Base-by-base conservation (phyloP, 2,888 invertebrate genomes). In the Brachyopa scutellaris region DNA sequence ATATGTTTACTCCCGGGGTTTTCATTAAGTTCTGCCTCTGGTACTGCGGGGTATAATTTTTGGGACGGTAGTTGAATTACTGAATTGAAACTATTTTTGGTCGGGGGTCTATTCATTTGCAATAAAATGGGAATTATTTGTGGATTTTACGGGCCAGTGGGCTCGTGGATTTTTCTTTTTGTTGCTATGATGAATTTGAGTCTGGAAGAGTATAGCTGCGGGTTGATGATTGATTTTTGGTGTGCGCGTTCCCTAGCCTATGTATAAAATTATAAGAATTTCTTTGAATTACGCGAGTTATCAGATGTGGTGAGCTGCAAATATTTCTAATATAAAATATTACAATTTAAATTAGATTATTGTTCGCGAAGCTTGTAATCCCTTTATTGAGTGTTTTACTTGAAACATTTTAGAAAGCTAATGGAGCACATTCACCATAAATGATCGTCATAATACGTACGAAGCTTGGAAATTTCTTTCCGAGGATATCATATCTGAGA, bases 51-150 rank as follows among this genome's bases (percentile, higher is more conserved):
- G 15, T 3, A 26, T 26, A 5, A 5, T 26, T 26, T 26, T 26
- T 23, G 1, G 15, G 29, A 11, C 8, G 17, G 21, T 21, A 15
- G 15, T 13, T 42, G 33, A 66, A 49, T 64, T 57, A 38, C 51
- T 55, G 21, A 45, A 61, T 38, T 49, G 31, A 49, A 74, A 66
- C 40, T 66, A 59, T 42, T 74, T 66, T 11, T 13, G 42, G 36
- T 53, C 17, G 45, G 45, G n/a, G 45, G 21, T 31, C 42, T 45
- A 76, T 76, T 67, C 53, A 61, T 69, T 67, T 61, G 59, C 9
- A 76, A 76, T 53, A 59, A 61, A 53, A 53, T 51, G 51, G 29
- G 45, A 61, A 66, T 36, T 62, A 62, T 72, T 55, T 51, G 62
- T 33, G 11, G 31, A 36, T 62, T 62, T 62, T 17, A 62, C 53